phyloP scores from a whole-genome alignment of 1,140 invertebrate species.

The Grapholita molesta region DNA sequence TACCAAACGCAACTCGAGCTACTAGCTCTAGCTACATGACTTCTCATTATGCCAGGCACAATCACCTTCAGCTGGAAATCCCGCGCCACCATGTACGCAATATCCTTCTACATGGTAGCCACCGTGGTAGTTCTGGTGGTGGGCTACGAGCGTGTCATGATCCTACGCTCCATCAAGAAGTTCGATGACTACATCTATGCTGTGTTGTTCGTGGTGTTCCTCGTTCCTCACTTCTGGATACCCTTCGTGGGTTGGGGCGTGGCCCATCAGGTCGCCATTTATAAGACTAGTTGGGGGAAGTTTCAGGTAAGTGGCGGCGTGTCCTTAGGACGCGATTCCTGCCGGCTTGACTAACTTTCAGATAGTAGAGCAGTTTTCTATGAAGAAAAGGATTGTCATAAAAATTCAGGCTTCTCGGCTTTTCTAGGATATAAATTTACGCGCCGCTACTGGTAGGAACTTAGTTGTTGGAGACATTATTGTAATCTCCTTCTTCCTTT shows the following conservation, averaged over 20 bases:
- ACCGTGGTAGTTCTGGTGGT: slow-evolving; percentile 78
- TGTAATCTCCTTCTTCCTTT: too few relatives aligned
- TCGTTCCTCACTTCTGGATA: slow-evolving; percentile 82
- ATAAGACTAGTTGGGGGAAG: slow-evolving; percentile 81
- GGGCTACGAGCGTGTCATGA: slow-evolving; percentile 78
- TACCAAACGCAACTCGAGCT: too few relatives aligned
- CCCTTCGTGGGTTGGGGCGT: slow-evolving; percentile 83
- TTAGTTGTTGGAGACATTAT: too few relatives aligned
- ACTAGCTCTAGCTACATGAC: too few relatives aligned
- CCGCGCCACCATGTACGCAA: slow-evolving; percentile 78
- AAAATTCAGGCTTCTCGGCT: too few relatives aligned
- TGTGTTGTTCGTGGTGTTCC: slow-evolving; percentile 80
- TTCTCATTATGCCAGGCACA: slow-evolving; percentile 49
- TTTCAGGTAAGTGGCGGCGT: slow-evolving; percentile 76
- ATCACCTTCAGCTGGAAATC: slow-evolving; percentile 81
- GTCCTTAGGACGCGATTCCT: too few relatives aligned
- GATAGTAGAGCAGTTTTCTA: too few relatives aligned
- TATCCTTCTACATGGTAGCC: slow-evolving; percentile 78
- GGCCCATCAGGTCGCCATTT: slow-evolving; percentile 80
- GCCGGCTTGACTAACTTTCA: too few relatives aligned
- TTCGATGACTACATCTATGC: slow-evolving; percentile 83
- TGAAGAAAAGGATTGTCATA: too few relatives aligned
- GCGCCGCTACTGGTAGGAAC: too few relatives aligned
- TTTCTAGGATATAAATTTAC: too few relatives aligned
- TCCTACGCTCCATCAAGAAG: slow-evolving; percentile 77